phyloP scores from a whole-genome alignment of 2,888 invertebrate species.

The Meloe dianella region DNA sequence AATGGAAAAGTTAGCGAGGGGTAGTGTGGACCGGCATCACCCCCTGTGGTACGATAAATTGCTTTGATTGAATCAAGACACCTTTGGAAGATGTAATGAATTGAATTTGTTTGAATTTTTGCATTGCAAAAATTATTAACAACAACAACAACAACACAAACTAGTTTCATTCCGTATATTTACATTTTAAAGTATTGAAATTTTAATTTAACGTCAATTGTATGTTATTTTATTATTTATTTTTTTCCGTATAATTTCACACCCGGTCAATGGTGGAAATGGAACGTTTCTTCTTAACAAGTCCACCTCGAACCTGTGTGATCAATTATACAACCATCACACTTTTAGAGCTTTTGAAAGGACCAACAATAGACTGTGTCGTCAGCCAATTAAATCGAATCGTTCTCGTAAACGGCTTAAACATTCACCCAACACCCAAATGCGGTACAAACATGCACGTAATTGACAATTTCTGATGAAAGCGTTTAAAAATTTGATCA shows the following conservation, averaged over 20 bases:
- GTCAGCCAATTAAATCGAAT: conserved; percentile 36
- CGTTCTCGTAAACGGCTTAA: not conserved
- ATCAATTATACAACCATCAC: conserved; percentile 30
- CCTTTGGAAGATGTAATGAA: conserved; percentile 20
- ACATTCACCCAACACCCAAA: not conserved
- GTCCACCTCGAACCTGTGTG: conserved; percentile 41
- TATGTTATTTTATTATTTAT: conserved; percentile 15
- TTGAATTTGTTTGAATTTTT: conserved; percentile 6
- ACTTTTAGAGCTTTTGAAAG: conserved; percentile 24
- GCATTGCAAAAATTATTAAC: not conserved
- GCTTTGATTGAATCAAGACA: conserved; percentile 36
- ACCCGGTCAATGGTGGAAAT: conserved; percentile 44
- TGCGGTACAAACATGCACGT: not conserved
- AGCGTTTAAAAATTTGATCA: not conserved
- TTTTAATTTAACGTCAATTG: not conserved
- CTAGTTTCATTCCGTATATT: no score
- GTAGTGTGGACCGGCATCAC: conserved; percentile 28
- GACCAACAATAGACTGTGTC: conserved; percentile 36
- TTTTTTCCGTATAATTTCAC: conserved; percentile 41
- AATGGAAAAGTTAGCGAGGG: conserved; percentile 22
- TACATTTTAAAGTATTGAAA: no score
- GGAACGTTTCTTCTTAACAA: conserved; percentile 44
- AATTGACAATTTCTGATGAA: conserved; percentile 13
- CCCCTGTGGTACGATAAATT: conserved; percentile 39
- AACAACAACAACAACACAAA: no score